Base-by-base conservation (phyloP, 2,113 vertebrate species). In the Oryzias celebensis region DNA sequence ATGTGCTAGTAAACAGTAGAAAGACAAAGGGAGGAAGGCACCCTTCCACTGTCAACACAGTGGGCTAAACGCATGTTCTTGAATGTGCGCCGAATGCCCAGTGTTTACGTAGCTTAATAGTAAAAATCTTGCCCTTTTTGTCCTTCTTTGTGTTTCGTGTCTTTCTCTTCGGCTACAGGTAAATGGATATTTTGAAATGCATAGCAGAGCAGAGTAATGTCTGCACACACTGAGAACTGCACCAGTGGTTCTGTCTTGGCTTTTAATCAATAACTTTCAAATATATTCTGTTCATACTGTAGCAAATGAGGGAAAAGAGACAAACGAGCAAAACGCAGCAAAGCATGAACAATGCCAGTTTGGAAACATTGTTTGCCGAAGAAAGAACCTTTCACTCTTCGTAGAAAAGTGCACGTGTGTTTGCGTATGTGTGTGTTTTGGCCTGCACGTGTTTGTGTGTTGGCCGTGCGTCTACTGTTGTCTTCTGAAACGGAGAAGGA, bases 261-360 rank as follows among this genome's bases (percentile, higher is more conserved):
- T 75, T 74, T 62, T 74, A 73, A 85, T 86, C 83, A 78, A 83
- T 87, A 73, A 47, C 65, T 48, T 61, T 77, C 79, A 80, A 73
- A 85, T 75, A 66, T 69, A 65, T 57, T 54, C 61, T 54, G 51
- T 67, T 81, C 73, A 67, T 44, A 58, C 66, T 63, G 66, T 62
- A 73, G 78, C 64, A 81, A 84, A 84, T 61, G 66, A 73, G 77
- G 68, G 71, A 55, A 81, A 71, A 68, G 58, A 78, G 81, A 81
- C 80, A 86, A 86, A 84, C 28, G 49, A 82, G 77, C 78, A 62
- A 69, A 78, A 86, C 78, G 79, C 81, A 75, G 80, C 77, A 79
- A 74, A 78, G 74, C 62, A 18, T 74, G 78, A 83, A 86, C 78
- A 87, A 83, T 75, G 66, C 62, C 62, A 49, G 5, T 67, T 80